Evolutionary conservation across 2,113 vertebrate genomes (phyloP).

Genomic region (Macquaria australasica): DNA sequence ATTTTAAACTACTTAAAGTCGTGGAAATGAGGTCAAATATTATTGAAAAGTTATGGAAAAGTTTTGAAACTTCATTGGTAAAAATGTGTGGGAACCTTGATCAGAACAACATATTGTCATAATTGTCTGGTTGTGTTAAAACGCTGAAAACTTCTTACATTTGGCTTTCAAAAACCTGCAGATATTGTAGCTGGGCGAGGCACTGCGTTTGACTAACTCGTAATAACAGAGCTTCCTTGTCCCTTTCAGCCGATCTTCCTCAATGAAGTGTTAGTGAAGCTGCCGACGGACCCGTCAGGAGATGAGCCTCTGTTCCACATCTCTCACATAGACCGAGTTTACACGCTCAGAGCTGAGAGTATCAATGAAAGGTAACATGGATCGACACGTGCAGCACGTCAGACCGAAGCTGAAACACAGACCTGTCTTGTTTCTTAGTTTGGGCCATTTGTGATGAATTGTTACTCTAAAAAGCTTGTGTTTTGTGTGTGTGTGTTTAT

Average conservation of each 20-base stretch:
- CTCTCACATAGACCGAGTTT: constrained; percentile 98
- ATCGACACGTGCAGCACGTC: neutral
- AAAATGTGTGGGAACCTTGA: no score
- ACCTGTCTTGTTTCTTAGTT: neutral
- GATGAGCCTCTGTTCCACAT: constrained; percentile 99
- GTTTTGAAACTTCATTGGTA: no score
- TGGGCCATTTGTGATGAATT: neutral
- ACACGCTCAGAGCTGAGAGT: constrained; percentile 96
- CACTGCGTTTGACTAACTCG: neutral
- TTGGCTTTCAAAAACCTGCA: neutral
- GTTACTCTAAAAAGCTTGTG: neutral
- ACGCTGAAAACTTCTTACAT: neutral
- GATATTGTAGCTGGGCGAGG: neutral
- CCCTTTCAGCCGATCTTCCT: constrained; percentile 96
- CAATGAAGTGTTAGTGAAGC: constrained; percentile 97
- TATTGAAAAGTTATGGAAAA: no score
- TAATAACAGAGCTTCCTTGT: neutral
- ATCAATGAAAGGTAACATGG: constrained; percentile 92
- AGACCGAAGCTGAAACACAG: neutral
- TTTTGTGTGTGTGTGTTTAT: constrained; percentile 28
- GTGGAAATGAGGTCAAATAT: no score
- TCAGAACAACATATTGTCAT: neutral
- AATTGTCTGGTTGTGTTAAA: no score
- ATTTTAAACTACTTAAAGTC: no score
- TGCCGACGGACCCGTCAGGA: constrained; percentile 97